These are phyloP conservation scores for Ischnura elegans DNA, from an alignment of 2,888 invertebrate genomes.

Conservation along the genomic window DNA sequence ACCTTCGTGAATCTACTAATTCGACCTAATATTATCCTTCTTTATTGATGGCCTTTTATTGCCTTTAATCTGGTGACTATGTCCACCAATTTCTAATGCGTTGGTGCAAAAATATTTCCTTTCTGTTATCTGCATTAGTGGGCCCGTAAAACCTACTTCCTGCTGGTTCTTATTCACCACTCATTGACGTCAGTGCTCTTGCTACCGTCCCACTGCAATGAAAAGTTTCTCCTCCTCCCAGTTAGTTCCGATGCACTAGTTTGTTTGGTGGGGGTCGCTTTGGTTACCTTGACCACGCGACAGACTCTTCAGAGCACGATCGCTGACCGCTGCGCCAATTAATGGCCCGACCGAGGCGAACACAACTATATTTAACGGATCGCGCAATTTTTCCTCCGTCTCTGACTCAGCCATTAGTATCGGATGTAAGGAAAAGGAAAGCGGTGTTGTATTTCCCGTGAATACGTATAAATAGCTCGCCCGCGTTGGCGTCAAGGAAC, in stretches of 20 bases:
- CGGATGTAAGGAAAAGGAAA: neutral
- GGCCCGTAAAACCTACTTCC: too few relatives aligned
- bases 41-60: too few relatives aligned
- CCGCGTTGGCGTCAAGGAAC: neutral
- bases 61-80: too few relatives aligned
- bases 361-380: neutral
- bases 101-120: too few relatives aligned
- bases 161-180: too few relatives aligned
- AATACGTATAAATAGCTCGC: neutral
- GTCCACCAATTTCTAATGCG: too few relatives aligned
- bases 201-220: neutral
- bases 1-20: too few relatives aligned
- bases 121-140: too few relatives aligned
- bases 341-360: neutral
- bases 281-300: conserved; percentile 26
- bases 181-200: neutral
- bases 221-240: neutral
- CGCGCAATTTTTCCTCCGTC: neutral
- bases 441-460: neutral
- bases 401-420: neutral
- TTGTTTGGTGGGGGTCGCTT: too few relatives aligned
- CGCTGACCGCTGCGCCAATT: neutral
- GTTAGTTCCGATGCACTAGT: neutral
- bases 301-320: neutral
- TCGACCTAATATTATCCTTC: too few relatives aligned